phyloP scores from a whole-genome alignment of 1,140 invertebrate species.

The Microplitis demolitor region DNA sequence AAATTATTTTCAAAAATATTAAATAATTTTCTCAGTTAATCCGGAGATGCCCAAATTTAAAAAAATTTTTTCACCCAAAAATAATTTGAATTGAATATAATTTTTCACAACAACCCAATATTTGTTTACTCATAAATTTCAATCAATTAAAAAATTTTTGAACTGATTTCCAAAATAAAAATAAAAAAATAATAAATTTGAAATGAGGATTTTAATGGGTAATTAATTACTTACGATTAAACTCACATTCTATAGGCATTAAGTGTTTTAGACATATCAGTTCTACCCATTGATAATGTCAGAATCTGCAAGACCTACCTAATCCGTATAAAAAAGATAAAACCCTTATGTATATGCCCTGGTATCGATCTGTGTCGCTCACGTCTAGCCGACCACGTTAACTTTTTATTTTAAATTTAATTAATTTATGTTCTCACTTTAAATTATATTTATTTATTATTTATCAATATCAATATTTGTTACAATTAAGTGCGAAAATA shows the following conservation, averaged over 20 bases:
- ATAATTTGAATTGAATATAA: no score
- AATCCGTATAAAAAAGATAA: slow-evolving; percentile 22
- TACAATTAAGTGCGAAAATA: background rate
- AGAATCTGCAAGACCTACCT: slow-evolving; percentile 30
- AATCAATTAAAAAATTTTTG: no score
- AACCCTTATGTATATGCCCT: slow-evolving; percentile 5
- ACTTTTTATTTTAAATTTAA: background rate
- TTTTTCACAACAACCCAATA: no score
- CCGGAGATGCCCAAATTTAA: no score
- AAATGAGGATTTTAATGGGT: background rate
- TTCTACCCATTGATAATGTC: slow-evolving; percentile 58
- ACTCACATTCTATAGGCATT: slow-evolving; percentile 62
- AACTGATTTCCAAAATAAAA: no score
- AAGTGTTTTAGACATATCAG: slow-evolving; percentile 61
- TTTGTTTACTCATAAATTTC: no score
- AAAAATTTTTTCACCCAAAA: no score
- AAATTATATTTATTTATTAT: no score
- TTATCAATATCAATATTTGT: background rate
- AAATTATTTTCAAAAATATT: no score
- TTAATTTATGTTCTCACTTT: no score
- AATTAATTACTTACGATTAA: slow-evolving; percentile 26
- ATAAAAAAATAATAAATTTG: no score
- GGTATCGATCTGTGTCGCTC: slow-evolving; percentile 17
- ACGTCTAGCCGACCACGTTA: background rate
- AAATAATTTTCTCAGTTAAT: no score